Conservation (phyloP, 2,797 vertebrate genomes). For the Fistularia commersonii region DNA sequence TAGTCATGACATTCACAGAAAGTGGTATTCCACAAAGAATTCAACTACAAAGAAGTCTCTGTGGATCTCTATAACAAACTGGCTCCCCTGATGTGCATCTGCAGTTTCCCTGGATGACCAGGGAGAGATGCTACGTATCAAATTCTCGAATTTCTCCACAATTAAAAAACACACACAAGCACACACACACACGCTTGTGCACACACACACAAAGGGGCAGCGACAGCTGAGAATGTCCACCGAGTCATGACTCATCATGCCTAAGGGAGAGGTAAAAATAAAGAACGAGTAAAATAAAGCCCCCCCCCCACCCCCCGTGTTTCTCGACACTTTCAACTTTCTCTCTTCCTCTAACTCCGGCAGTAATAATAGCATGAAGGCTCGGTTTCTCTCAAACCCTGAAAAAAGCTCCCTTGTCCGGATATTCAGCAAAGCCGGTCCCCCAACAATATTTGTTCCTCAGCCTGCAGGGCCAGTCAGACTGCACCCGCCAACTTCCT, state of each 20-base stretch:
- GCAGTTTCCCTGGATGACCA: neutral
- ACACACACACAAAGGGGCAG: conserved; percentile 22
- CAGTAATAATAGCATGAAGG: conserved; percentile 56
- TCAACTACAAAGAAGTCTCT: too few relatives aligned
- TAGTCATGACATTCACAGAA: too few relatives aligned
- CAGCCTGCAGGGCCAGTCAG: neutral
- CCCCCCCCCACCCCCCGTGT: conserved; percentile 19
- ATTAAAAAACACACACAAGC: neutral
- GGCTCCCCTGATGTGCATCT: too few relatives aligned
- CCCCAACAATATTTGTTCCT: neutral
- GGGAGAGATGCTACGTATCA: conserved; percentile 23
- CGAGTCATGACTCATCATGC: conserved; percentile 41
- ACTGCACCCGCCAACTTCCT: neutral
- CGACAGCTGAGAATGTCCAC: conserved; percentile 69
- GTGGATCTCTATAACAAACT: too few relatives aligned
- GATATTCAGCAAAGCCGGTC: neutral
- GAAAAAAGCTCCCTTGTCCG: conserved; percentile 72
- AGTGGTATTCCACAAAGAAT: too few relatives aligned
- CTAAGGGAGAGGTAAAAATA: conserved; percentile 58
- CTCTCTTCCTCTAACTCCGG: conserved; percentile 21
- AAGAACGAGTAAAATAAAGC: conserved; percentile 64
- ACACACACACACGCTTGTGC: conserved; percentile 1
- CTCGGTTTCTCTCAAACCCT: conserved; percentile 28
- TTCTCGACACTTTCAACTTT: conserved; percentile 4
- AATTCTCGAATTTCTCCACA: neutral